Evolutionary conservation across 2,888 invertebrate species (phyloP), one percentile per base, ranked within the genome.

Genomic region (Ochlodes sylvanus): DNA sequence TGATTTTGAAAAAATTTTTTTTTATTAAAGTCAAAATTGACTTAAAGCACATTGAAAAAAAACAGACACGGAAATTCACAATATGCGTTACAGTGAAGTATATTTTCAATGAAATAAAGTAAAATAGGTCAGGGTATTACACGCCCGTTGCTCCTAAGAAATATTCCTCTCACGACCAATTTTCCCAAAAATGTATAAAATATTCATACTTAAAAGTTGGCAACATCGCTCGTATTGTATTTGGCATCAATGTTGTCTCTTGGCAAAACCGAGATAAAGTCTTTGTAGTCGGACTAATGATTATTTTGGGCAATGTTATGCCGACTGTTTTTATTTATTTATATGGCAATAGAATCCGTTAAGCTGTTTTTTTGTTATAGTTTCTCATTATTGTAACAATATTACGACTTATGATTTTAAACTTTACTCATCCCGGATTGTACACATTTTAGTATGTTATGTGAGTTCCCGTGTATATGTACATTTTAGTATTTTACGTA

Each of bases 121-220:
- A 50, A 65, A 52, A 27, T 6, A 58, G 52, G 50, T 42, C 65
- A 60, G 32, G 42, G 27, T 41, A 19, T 57, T 15, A 65, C 50
- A 60, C 41, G 50, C 5, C 19, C 4, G 38, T 17, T 52, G 42
- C 17, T 17, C 57, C 15, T 47, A 47, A 41, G 58, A 58, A 52
- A 44, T 60, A 66, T 42, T 65, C 50, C 32, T 34, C 38, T 52
- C 58, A 52, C 27, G 52, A 41, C 41, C 65, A 42, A 58, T 58
- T 19, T 47, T 47, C 57, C 19, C 38, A 38, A 50, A 47, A 64
- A 65, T 41, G 41, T 58, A 60, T 66, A 60, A 66, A 52, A 66
- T 66, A 66, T 66, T 66, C 65, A 66, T 60, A 52, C 58, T 58
- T 44, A 52, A 57, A 65, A 47, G 58, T 65, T 65, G 65, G 57